Evolutionary conservation across 2,888 invertebrate genomes (phyloP).

Genomic region (Dione vanillae): DNA sequence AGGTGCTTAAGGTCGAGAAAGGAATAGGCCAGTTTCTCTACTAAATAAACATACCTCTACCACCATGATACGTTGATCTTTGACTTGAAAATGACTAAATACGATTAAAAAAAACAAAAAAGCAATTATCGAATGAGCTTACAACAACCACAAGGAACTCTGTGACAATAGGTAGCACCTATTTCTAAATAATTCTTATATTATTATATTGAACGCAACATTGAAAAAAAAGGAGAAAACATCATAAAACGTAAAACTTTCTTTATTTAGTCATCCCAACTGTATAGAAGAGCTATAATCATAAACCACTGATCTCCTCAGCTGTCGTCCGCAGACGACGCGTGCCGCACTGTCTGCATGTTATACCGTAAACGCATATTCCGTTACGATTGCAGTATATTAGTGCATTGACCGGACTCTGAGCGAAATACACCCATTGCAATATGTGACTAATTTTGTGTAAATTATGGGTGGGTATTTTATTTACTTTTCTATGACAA

Average conservation of each 20-base stretch:
- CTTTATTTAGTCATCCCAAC: neutral
- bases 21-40: neutral
- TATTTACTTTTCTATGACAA: neutral
- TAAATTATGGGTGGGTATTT: neutral
- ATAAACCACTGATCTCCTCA: slow-evolving; percentile 46
- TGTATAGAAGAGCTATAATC: slow-evolving; percentile 15
- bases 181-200: no score
- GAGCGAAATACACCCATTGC: neutral
- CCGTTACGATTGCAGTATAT: neutral
- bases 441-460: neutral
- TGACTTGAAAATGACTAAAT: no score
- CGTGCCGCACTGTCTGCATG: slow-evolving; percentile 2
- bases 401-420: neutral
- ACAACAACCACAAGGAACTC: no score
- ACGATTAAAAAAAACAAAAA: no score
- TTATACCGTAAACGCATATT: slow-evolving; percentile 12
- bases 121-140: no score
- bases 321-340: slow-evolving; percentile 38
- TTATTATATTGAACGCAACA: no score
- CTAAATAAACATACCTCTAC: neutral
- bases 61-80: no score
- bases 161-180: no score
- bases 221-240: no score
- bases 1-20: neutral
- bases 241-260: neutral